phyloP scores from a whole-genome alignment of 2,113 vertebrate genomes.

The Cariama cristata region DNA sequence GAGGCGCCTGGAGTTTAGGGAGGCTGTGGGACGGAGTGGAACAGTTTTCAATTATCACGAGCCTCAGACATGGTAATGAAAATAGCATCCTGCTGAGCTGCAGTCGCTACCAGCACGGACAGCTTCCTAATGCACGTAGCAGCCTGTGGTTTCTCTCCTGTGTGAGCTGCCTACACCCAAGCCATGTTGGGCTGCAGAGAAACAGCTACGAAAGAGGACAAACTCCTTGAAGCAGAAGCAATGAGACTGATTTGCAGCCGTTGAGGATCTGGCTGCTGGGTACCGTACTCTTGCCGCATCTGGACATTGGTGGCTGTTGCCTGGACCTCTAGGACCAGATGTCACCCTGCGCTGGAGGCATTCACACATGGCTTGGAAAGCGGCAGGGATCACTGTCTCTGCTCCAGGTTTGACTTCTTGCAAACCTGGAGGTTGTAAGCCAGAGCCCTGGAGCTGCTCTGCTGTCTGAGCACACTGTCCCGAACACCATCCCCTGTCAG shows the following conservation, averaged over 20 bases:
- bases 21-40: background rate
- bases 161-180: background rate
- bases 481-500: fast-evolving
- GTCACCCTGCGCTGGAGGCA: no score
- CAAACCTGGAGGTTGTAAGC: fast-evolving
- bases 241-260: fast-evolving
- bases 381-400: background rate
- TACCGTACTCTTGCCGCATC: background rate
- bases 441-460: background rate
- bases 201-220: fast-evolving
- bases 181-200: background rate
- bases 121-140: background rate
- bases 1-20: background rate
- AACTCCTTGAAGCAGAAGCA: background rate
- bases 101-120: background rate
- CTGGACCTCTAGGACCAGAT: background rate
- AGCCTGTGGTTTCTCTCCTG: background rate
- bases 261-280: background rate
- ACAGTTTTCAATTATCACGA: conserved; percentile 1
- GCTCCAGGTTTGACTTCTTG: background rate
- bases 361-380: fast-evolving
- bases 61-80: background rate
- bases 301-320: background rate
- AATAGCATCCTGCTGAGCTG: background rate
- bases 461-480: background rate